Conservation (phyloP, 2,888 invertebrate genomes). For the Diaperis boleti region DNA sequence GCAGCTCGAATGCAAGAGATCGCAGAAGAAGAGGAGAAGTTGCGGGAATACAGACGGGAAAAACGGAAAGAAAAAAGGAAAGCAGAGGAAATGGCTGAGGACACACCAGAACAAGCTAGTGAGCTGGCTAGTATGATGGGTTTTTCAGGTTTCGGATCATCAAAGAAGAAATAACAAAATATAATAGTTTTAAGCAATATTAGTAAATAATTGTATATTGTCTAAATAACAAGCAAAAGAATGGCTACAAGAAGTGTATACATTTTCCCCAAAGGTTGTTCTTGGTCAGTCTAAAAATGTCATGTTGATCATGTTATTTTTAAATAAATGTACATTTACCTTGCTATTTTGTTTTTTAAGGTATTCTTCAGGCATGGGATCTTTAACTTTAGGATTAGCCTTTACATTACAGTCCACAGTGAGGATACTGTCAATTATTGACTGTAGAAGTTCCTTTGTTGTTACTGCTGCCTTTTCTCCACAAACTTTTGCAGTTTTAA, state of each 20-base stretch:
- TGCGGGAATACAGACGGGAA: slow-evolving; percentile 90
- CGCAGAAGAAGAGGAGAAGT: slow-evolving; percentile 95
- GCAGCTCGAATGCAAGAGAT: slow-evolving; percentile 91
- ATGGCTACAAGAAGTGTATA: neutral
- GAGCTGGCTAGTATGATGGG: slow-evolving; percentile 95
- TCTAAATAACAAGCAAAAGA: neutral
- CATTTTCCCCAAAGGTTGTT: neutral
- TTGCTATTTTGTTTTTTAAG: slow-evolving; percentile 31
- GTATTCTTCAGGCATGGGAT: slow-evolving; percentile 55
- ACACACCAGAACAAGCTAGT: slow-evolving; percentile 69
- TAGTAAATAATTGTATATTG: neutral
- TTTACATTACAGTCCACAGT: slow-evolving; percentile 53
- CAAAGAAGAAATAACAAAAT: slow-evolving; percentile 78
- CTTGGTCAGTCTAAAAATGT: neutral
- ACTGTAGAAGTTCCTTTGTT: slow-evolving; percentile 59
- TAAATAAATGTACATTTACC: neutral
- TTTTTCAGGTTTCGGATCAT: slow-evolving; percentile 91
- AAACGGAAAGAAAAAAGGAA: slow-evolving; percentile 90
- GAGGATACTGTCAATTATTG: slow-evolving; percentile 58
- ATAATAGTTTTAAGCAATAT: neutral
- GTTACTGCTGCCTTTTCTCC: slow-evolving; percentile 66
- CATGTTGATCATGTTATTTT: neutral
- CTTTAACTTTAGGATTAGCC: slow-evolving; percentile 52
- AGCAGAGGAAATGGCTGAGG: slow-evolving; percentile 78
- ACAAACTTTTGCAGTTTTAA: slow-evolving; percentile 68